Conservation (phyloP, 2,888 invertebrate species). For the Tubulanus polymorphus region DNA sequence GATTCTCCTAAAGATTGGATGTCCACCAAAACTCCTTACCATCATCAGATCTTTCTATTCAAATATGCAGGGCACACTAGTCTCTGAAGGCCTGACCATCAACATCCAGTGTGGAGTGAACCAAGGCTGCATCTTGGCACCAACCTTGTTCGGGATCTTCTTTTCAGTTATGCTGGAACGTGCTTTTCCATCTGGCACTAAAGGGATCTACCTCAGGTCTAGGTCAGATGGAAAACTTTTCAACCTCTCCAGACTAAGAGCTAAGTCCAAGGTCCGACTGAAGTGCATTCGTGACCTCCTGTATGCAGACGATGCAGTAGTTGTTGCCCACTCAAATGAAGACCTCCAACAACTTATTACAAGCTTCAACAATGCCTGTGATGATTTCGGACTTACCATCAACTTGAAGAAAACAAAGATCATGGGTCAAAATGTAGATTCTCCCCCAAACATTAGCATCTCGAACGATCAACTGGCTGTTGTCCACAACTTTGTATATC, state of each 20-base stretch:
- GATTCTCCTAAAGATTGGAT: constrained; percentile 14
- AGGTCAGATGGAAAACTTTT: constrained; percentile 7
- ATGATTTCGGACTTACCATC: constrained; percentile 3
- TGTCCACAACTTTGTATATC: constrained; percentile 10
- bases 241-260: constrained; percentile 1
- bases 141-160: not conserved
- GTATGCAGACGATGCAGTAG: constrained; percentile 6
- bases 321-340: constrained; percentile 1
- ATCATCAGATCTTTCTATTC: constrained; percentile 14
- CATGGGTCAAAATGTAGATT: not conserved
- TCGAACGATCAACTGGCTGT: constrained; percentile 5
- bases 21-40: constrained; percentile 12
- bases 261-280: constrained; percentile 4
- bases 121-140: not conserved
- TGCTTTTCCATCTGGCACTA: no score
- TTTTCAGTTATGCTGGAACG: no score
- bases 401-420: not conserved
- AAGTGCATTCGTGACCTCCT: constrained; percentile 1
- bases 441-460: not conserved
- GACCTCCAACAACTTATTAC: not conserved
- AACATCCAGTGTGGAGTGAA: not conserved
- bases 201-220: constrained; percentile 1
- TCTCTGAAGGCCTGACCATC: no score
- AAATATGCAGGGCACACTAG: constrained; percentile 17
- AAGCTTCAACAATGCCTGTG: not conserved